These are phyloP conservation scores for Tautogolabrus adspersus DNA, from an alignment of 2,113 vertebrate genomes.

Conservation along the genomic window DNA sequence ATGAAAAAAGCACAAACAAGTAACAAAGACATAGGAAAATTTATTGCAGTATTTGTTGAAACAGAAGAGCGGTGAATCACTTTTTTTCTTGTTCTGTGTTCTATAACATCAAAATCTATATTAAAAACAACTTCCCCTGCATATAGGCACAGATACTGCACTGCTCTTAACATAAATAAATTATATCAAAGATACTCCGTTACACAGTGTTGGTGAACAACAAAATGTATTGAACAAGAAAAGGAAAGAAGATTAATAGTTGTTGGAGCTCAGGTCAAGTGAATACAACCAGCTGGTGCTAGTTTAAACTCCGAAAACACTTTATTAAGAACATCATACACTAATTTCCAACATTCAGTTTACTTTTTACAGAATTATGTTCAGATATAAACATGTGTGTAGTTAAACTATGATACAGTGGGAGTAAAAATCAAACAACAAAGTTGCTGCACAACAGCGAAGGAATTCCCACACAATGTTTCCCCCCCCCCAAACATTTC, in stretches of 20 bases:
- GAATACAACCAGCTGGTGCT: constrained; percentile 92
- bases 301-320: constrained; percentile 99
- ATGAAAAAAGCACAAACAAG: constrained; percentile 72
- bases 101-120: constrained; percentile 98
- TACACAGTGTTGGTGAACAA: constrained; percentile 89
- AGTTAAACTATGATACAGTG: constrained; percentile 99
- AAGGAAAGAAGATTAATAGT: constrained; percentile 86
- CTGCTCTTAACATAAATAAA: constrained; percentile 93
- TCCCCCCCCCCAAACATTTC: constrained; percentile 89
- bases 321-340: constrained; percentile 99
- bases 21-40: constrained; percentile 99
- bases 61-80: constrained; percentile 90
- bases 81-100: constrained; percentile 91
- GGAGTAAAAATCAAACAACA: constrained; percentile 98
- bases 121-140: constrained; percentile 92
- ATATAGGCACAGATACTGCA: constrained; percentile 97
- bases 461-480: constrained; percentile 98
- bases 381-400: constrained; percentile 97
- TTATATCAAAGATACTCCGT: constrained; percentile 88
- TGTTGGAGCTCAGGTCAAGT: constrained; percentile 80
- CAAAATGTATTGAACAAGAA: constrained; percentile 67
- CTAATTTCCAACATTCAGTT: constrained; percentile 99
- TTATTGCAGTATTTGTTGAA: constrained; percentile 99
- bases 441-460: constrained; percentile 99
- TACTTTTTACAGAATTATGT: constrained; percentile 91